A percentile compares a stretch with the other conserved stretches of the same genome.
Evolutionary conservation across 2,797 vertebrate genomes (phyloP).

Genomic region (Anolis apletophallus): DNA sequence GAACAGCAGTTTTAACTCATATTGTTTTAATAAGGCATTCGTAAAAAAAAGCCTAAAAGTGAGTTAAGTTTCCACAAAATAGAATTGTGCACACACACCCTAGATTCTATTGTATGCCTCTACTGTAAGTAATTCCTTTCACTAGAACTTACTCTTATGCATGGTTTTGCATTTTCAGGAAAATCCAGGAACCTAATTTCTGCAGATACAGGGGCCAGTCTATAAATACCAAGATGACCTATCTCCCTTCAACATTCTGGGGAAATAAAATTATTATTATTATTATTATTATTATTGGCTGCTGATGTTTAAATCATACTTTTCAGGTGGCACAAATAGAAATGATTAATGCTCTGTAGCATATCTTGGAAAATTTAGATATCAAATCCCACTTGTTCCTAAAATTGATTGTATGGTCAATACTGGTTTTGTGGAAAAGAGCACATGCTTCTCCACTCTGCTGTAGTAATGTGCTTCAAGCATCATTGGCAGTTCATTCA

Average conservation of each 20-base stretch:
- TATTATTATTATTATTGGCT: no score
- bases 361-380: neutral
- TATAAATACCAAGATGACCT: no score
- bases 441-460: neutral
- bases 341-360: neutral
- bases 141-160: no score
- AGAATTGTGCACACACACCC: no score
- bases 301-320: neutral
- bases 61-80: neutral
- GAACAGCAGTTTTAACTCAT: neutral
- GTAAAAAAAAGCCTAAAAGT: no score
- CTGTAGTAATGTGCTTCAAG: slow-evolving; percentile 36
- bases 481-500: slow-evolving; percentile 31
- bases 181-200: no score
- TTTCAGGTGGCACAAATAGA: neutral
- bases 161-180: no score
- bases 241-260: no score
- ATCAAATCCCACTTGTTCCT: neutral
- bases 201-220: no score
- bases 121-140: no score
- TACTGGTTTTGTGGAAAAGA: no score
- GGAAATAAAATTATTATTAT: neutral
- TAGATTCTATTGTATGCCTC: no score
- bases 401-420: slow-evolving; percentile 20
- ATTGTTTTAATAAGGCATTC: neutral